A percentile compares a stretch with the other conserved stretches of the same genome.
Conservation (phyloP, 2,888 invertebrate genomes). For the Aquatica leii region DNA sequence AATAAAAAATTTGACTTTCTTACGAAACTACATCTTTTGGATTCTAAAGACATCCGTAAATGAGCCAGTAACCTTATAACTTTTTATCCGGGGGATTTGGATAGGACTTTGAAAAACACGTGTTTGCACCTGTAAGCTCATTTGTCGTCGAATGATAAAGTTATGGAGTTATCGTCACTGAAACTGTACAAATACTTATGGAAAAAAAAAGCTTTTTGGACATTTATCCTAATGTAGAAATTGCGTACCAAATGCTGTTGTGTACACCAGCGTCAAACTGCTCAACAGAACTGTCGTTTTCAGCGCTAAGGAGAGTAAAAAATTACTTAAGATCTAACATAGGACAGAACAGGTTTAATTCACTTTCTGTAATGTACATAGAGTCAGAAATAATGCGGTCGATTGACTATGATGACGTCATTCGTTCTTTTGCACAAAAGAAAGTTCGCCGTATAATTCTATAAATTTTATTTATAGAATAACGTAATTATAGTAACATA, state of each 20-base stretch:
- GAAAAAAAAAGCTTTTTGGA: neutral
- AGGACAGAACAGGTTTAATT: too few species aligned
- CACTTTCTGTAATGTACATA: too few species aligned
- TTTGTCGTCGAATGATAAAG: neutral
- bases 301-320: too few species aligned
- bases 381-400: too few species aligned
- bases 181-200: neutral
- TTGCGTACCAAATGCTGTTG: too few species aligned
- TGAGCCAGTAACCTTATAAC: neutral
- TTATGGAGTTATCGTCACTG: neutral
- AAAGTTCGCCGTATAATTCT: neutral
- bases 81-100: neutral
- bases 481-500: too few species aligned
- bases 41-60: neutral
- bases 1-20: neutral
- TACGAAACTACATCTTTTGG: too few species aligned
- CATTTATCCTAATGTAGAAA: neutral
- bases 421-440: neutral
- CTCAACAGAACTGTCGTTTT: too few species aligned
- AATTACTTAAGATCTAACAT: too few species aligned
- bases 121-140: neutral
- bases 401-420: neutral
- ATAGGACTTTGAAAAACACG: neutral
- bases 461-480: too few species aligned
- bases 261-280: too few species aligned